phyloP scores from a whole-genome alignment of 2,113 vertebrate genomes.

The Labrus mixtus region DNA sequence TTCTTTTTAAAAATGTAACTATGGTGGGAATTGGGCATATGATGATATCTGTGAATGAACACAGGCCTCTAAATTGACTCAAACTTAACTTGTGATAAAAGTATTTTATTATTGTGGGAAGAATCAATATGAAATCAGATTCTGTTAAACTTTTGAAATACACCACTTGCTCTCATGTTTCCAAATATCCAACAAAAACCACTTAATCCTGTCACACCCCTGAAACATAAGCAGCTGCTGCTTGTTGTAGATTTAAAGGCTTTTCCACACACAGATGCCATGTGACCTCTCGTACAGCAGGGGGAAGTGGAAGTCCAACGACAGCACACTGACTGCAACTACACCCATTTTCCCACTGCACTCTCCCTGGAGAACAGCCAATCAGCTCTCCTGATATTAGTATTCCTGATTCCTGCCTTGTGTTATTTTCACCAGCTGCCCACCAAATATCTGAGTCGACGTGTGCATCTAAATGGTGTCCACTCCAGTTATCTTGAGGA shows the following conservation, averaged over 20 bases:
- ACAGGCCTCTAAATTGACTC: no score
- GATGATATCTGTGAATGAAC: no score
- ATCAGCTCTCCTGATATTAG: constrained; percentile 52
- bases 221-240: neutral
- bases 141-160: no score
- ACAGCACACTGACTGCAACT: neutral
- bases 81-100: no score
- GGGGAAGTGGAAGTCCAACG: constrained; percentile 37
- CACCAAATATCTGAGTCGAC: constrained; percentile 51
- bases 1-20: no score
- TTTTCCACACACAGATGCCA: constrained; percentile 24
- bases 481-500: constrained; percentile 66
- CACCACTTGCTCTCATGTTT: no score
- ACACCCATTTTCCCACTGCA: neutral
- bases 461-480: constrained; percentile 58
- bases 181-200: no score
- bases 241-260: no score
- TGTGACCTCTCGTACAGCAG: constrained; percentile 52
- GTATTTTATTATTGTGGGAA: no score
- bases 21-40: no score
- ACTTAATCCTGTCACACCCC: neutral
- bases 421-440: constrained; percentile 65
- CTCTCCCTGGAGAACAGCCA: constrained; percentile 40
- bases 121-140: no score
- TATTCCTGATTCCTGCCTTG: constrained; percentile 47